phyloP scores from a whole-genome alignment of 1,140 invertebrate genomes.

The Homarus americanus region DNA sequence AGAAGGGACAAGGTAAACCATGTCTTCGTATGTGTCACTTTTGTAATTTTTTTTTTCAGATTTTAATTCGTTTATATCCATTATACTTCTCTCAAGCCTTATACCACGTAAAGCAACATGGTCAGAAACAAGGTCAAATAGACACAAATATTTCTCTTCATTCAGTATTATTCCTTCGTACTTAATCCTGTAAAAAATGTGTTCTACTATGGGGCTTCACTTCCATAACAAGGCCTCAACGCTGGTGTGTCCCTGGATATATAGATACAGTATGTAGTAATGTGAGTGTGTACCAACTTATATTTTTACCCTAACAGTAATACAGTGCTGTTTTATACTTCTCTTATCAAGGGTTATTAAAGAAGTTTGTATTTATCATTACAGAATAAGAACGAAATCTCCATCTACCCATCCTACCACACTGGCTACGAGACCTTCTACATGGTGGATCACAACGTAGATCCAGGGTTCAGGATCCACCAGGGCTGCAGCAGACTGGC shows the following conservation, averaged over 20 bases:
- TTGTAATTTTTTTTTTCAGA: not conserved
- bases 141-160: not conserved
- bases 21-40: not conserved
- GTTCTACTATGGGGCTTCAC: too few species aligned
- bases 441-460: slow-evolving; percentile 53
- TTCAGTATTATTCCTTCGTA: not conserved
- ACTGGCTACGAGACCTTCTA: slow-evolving; percentile 74
- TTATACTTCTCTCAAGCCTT: not conserved
- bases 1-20: slow-evolving; percentile 46
- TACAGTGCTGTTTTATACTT: too few species aligned
- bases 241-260: too few species aligned
- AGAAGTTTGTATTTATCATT: too few species aligned
- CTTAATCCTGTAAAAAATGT: not conserved
- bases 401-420: slow-evolving; percentile 73
- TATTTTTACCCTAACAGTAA: too few species aligned
- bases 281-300: too few species aligned
- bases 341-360: too few species aligned
- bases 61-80: not conserved
- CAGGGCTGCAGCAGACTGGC: slow-evolving; percentile 74
- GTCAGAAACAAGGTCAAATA: too few species aligned
- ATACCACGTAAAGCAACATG: too few species aligned
- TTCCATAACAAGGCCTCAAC: too few species aligned
- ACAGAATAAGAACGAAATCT: slow-evolving; percentile 55
- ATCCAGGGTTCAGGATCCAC: slow-evolving; percentile 70
- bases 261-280: too few species aligned